These are phyloP conservation scores for Cotesia vestalis DNA, from an alignment of 1,140 invertebrate species.

Conservation along the genomic window DNA sequence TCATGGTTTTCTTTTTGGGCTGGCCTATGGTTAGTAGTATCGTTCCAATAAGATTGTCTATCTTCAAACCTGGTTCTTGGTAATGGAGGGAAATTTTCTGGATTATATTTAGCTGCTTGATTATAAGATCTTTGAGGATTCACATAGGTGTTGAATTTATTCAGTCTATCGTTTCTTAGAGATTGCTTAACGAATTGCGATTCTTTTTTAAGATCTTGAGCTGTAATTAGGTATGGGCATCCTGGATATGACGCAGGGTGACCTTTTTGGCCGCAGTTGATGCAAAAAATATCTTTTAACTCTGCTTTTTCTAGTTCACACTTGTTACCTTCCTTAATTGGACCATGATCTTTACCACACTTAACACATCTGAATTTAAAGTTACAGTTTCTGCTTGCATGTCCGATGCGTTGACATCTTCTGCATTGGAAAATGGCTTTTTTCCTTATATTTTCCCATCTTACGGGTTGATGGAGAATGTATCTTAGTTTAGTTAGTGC, in stretches of 20 bases:
- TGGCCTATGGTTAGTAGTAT: no score
- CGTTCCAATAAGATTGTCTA: no score
- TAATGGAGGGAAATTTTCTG: no score
- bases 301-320: background rate
- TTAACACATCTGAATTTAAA: constrained; percentile 29
- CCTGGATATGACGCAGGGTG: constrained; percentile 39
- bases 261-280: constrained; percentile 32
- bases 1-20: no score
- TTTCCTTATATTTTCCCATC: constrained; percentile 25
- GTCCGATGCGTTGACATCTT: constrained; percentile 27
- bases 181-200: background rate
- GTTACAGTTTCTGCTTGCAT: constrained; percentile 27
- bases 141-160: background rate
- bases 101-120: no score
- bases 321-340: constrained; percentile 16
- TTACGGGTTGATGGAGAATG: constrained; percentile 19
- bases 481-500: background rate
- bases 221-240: constrained; percentile 31
- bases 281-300: constrained; percentile 20
- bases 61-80: no score
- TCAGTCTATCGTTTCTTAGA: background rate
- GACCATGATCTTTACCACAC: constrained; percentile 22
- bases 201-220: background rate
- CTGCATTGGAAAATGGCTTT: constrained; percentile 13
- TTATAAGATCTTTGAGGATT: no score